Evolutionary conservation across 2,888 invertebrate genomes (phyloP), one percentile per base, ranked within the genome.

Genomic region (Lottia gigantea): DNA sequence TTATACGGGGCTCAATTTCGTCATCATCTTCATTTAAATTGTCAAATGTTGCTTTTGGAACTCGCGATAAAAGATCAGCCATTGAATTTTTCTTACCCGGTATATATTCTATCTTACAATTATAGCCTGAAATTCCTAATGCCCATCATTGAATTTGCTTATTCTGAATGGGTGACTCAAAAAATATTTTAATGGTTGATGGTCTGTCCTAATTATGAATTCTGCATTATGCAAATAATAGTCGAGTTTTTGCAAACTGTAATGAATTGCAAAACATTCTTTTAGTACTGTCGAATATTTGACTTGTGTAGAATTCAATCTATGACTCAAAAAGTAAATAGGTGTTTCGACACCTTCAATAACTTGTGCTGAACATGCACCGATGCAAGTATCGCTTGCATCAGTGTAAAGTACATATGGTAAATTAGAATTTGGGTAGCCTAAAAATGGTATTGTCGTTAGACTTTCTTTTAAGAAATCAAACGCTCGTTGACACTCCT

Each of bases 331-430:
- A 16, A 26, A 31, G 15, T 31, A 63, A 40, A 63, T 25, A 7
- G 26, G 63, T 25, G 16, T 8, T 16, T 31, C 40, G n/a, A 63
- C 40, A 16, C 23, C 63, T 63, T 67, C 40, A 62, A 31, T 23
- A 26, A 40, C 40, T 67, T 63, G 63, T 23, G 19, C 40, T 23
- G 16, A 63, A 23, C 19, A 16, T 16, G 63, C 63, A 12, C 63
- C 63, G 1, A 63, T 14, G 23, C 67, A 67, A 8, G 49, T 49
- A 49, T 55, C 16, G 55, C 19, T 19, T 16, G 55, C 55, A 23
- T 55, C 55, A 19, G 55, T 72, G 46, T 75, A 75, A 11, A 72
- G 40, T 2, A 62, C 63, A 40, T 74, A 76, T 7, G 73, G 62
- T 46, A 64, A 64, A 19, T 68, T 68, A 7, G 61, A 15, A 47